phyloP scores from a whole-genome alignment of 2,113 vertebrate genomes.

The Lampris incognitus region DNA sequence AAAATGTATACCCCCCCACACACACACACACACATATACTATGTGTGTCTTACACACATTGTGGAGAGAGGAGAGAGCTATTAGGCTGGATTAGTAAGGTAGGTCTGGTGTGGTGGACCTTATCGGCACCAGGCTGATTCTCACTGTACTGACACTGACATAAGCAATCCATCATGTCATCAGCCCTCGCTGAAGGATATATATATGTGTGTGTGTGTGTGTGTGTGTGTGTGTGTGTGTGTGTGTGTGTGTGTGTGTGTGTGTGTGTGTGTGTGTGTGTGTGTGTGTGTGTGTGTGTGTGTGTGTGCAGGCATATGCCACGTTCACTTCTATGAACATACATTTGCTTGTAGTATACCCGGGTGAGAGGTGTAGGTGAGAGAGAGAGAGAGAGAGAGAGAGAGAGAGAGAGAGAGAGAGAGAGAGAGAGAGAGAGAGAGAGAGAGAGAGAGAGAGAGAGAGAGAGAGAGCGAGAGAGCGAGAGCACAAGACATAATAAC shows the following conservation, averaged over 20 bases:
- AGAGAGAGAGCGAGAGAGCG: neutral
- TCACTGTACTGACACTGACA: slow-evolving; percentile 87
- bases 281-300: slow-evolving; percentile 22
- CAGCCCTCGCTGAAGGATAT: slow-evolving; percentile 78
- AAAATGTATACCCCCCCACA: neutral
- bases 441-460: neutral
- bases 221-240: slow-evolving; percentile 11
- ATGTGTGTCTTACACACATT: slow-evolving; percentile 10
- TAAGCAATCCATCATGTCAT: slow-evolving; percentile 89
- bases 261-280: slow-evolving; percentile 26
- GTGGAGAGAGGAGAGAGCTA: slow-evolving; percentile 56
- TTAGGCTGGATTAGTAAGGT: slow-evolving; percentile 71
- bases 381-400: slow-evolving; percentile 67
- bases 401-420: neutral
- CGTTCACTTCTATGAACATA: slow-evolving; percentile 35
- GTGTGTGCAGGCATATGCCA: slow-evolving; percentile 22
- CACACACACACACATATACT: neutral
- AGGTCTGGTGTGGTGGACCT: slow-evolving; percentile 75
- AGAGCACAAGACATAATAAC: slow-evolving; percentile 34
- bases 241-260: slow-evolving; percentile 29
- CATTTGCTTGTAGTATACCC: too few relatives aligned
- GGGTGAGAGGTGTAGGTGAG: neutral
- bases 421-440: neutral
- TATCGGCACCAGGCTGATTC: slow-evolving; percentile 85
- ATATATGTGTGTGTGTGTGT: slow-evolving; percentile 49